A percentile compares a stretch with the other conserved stretches of the same genome.
Conservation (phyloP, 1,140 invertebrate species). For the Drosophila willistoni region DNA sequence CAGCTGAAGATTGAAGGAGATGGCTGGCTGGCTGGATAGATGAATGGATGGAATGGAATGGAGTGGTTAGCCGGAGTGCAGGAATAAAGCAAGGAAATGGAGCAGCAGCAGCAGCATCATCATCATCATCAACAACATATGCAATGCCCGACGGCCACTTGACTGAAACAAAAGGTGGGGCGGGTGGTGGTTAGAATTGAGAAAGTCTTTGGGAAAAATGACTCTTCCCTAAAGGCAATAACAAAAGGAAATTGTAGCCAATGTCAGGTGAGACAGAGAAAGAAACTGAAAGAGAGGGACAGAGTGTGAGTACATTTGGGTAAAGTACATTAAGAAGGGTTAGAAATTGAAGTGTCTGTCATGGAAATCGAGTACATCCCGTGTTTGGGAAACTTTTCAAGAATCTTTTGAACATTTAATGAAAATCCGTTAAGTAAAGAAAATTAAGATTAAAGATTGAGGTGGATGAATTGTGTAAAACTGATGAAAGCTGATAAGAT, state of each 20-base stretch:
- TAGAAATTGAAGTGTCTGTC: slow-evolving; percentile 49
- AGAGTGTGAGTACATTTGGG: not conserved
- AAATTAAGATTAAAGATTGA: no score
- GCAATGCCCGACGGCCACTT: slow-evolving; percentile 60
- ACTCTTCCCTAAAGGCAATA: slow-evolving; percentile 42
- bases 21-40: not conserved
- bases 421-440: no score
- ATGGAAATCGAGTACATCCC: slow-evolving; percentile 53
- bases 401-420: not conserved
- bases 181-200: not conserved
- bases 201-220: not conserved
- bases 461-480: no score
- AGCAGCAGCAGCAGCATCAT: slow-evolving; percentile 49
- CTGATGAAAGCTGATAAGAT: no score
- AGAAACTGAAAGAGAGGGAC: no score
- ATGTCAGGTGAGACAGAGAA: not conserved
- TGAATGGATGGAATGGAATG: slow-evolving; percentile 14
- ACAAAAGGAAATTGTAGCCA: slow-evolving; percentile 25
- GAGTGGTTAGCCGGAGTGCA: slow-evolving; percentile 29
- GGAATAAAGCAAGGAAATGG: slow-evolving; percentile 61
- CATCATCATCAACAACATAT: slow-evolving; percentile 31
- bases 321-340: not conserved
- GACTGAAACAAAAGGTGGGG: slow-evolving; percentile 61
- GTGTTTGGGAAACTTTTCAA: not conserved
- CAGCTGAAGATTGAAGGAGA: slow-evolving; percentile 43